Conservation (phyloP, 2,888 invertebrate species). For the Pilophorus perplexus region DNA sequence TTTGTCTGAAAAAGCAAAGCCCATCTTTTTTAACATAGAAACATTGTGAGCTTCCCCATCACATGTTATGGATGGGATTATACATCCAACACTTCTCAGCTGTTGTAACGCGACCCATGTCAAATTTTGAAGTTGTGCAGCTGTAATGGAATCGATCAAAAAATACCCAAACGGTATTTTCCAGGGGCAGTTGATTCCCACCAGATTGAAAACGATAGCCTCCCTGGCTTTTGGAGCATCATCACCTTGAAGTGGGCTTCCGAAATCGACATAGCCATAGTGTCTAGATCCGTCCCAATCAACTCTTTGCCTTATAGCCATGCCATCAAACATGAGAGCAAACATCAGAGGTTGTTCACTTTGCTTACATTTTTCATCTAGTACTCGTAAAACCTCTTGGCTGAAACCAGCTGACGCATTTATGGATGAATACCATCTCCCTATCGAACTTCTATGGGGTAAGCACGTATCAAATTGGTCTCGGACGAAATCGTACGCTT, state of each 20-base stretch:
- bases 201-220: constrained; percentile 36
- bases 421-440: not conserved
- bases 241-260: constrained; percentile 6
- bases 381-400: not conserved
- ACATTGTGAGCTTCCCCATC: not conserved
- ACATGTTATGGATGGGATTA: not conserved
- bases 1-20: not conserved
- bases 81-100: not conserved
- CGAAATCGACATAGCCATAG: constrained; percentile 40
- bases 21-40: not conserved
- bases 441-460: constrained; percentile 27
- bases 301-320: constrained; percentile 8
- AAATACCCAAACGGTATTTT: constrained; percentile 41
- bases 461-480: constrained; percentile 17
- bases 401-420: constrained; percentile 1
- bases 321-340: constrained; percentile 15
- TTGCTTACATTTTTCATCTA: not conserved
- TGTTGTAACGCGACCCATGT: not conserved
- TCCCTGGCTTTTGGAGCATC: constrained; percentile 20
- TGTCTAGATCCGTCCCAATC: constrained; percentile 16
- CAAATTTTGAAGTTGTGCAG: not conserved
- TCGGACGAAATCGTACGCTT: constrained; percentile 20
- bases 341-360: not conserved
- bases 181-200: constrained; percentile 26
- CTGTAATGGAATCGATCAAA: not conserved